Conservation (phyloP, 2,113 vertebrate species). For the Patagioenas fasciata region DNA sequence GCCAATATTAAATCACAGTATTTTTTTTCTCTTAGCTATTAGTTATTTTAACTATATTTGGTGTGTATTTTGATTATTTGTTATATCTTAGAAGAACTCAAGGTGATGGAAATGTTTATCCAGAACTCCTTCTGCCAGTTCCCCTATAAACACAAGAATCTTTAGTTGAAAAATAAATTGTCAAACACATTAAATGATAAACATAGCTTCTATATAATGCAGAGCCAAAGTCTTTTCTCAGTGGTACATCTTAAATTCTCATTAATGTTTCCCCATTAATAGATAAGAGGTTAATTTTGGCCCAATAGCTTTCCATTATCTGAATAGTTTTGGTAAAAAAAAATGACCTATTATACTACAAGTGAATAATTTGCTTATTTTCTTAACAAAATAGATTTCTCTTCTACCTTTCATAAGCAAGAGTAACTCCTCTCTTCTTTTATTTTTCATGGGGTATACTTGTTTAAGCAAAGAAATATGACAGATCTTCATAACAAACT, state of each 20-base stretch:
- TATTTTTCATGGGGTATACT: neutral
- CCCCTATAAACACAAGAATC: neutral
- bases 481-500: neutral
- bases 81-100: neutral
- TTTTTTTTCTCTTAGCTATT: neutral
- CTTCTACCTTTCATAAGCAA: neutral
- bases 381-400: neutral
- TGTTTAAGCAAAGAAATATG: neutral
- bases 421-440: neutral
- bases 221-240: neutral
- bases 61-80: neutral
- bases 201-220: neutral
- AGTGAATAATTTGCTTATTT: slow-evolving; percentile 26
- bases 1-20: neutral
- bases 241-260: neutral
- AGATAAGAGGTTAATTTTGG: neutral
- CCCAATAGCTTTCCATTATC: neutral
- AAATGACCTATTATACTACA: slow-evolving; percentile 60
- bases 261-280: neutral
- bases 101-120: neutral
- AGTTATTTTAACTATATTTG: neutral
- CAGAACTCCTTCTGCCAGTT: neutral
- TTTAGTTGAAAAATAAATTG: neutral
- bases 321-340: neutral
- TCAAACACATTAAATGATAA: neutral